Evolutionary conservation across 2,113 vertebrate genomes (phyloP).

Genomic region (Chascanopsetta lugubris): DNA sequence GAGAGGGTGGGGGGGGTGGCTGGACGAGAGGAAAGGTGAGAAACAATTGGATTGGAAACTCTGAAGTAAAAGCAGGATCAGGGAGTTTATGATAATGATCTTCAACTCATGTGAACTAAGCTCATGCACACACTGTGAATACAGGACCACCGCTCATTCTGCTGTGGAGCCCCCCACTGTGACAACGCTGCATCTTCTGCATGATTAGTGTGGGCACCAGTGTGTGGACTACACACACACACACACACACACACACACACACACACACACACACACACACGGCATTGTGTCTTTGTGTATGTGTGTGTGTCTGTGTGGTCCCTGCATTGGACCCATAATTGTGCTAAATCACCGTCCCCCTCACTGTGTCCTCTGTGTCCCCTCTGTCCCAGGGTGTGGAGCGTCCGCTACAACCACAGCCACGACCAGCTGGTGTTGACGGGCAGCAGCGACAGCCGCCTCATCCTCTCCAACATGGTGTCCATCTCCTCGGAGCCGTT

Average conservation of each 20-base stretch:
- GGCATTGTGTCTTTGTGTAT: not conserved
- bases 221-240: constrained; percentile 37
- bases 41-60: constrained; percentile 10
- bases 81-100: constrained; percentile 45
- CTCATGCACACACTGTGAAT: constrained; percentile 34
- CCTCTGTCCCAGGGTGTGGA: constrained; percentile 92
- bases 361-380: not conserved
- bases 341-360: too few species aligned
- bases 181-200: constrained; percentile 52
- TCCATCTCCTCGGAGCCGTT: constrained; percentile 99
- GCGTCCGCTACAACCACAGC: constrained; percentile 96
- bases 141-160: constrained; percentile 28
- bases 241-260: constrained; percentile 16
- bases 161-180: constrained; percentile 44
- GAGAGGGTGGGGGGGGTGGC: constrained; percentile 24
- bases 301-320: constrained; percentile 40
- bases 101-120: constrained; percentile 40
- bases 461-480: constrained; percentile 99
- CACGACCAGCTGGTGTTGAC: constrained; percentile 97
- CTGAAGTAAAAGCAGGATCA: constrained; percentile 31
- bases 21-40: constrained; percentile 17
- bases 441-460: constrained; percentile 97
- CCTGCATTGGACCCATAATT: too few species aligned
- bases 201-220: constrained; percentile 42
- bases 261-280: constrained; percentile 14